A percentile compares a stretch with the other conserved stretches of the same genome.
These are phyloP conservation scores for Heliconius melpomene DNA, from an alignment of 1,140 invertebrate species.

Conservation along the genomic window DNA sequence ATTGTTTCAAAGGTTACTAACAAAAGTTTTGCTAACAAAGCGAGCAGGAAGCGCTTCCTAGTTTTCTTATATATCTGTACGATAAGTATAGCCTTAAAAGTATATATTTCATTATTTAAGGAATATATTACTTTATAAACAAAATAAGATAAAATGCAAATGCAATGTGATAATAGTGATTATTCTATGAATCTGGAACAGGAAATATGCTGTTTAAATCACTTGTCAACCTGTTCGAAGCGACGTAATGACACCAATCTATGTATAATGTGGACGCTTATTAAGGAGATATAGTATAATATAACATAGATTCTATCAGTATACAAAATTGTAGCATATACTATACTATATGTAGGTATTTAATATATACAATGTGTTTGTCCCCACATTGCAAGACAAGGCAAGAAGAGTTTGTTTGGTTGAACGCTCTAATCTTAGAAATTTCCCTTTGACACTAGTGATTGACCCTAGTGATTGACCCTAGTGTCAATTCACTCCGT, in stretches of 20 bases:
- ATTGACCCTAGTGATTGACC: too few relatives aligned
- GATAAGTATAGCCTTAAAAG: neutral
- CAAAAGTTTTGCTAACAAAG: too few relatives aligned
- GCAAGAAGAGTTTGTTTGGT: too few relatives aligned
- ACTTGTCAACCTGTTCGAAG: conserved; percentile 16
- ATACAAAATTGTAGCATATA: neutral
- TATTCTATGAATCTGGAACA: neutral
- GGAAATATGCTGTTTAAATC: conserved; percentile 13
- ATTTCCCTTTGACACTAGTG: too few relatives aligned
- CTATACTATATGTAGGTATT: too few relatives aligned
- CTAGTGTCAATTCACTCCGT: too few relatives aligned
- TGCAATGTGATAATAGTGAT: conserved; percentile 10
- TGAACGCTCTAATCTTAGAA: too few relatives aligned
- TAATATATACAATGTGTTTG: too few relatives aligned
- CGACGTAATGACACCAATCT: neutral
- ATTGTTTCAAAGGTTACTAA: too few relatives aligned
- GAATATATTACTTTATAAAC: neutral
- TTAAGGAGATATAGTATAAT: neutral
- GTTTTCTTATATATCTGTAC: too few relatives aligned
- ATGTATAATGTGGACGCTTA: neutral
- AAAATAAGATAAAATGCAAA: conserved; percentile 6
- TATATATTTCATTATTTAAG: neutral
- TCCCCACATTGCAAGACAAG: too few relatives aligned
- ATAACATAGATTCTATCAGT: neutral
- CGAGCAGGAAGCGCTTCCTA: too few relatives aligned